Evolutionary conservation across 2,888 invertebrate genomes (phyloP).

Genomic region (Beris chalybata): DNA sequence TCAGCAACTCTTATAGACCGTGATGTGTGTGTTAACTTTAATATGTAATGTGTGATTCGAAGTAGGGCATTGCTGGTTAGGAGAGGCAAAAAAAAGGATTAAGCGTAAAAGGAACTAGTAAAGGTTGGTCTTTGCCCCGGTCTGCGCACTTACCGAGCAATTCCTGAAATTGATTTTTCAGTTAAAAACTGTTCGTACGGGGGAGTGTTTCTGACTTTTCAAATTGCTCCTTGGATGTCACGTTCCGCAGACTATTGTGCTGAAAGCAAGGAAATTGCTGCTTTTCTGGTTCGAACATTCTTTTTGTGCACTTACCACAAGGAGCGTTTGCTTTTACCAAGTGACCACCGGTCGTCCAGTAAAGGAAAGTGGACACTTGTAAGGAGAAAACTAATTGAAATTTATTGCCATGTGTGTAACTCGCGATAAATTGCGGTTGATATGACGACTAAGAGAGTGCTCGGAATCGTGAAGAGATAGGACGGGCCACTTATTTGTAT

Average conservation of each 20-base stretch:
- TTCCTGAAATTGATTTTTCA: slow-evolving; percentile 30
- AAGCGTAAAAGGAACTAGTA: too few species aligned
- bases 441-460: neutral
- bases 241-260: slow-evolving; percentile 23
- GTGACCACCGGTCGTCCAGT: slow-evolving; percentile 1
- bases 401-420: slow-evolving; percentile 29
- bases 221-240: slow-evolving; percentile 30
- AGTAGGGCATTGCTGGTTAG: too few species aligned
- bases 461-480: neutral
- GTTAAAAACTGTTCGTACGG: slow-evolving; percentile 22
- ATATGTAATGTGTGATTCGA: too few species aligned
- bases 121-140: too few species aligned
- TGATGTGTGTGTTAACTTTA: too few species aligned
- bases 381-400: slow-evolving; percentile 24
- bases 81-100: too few species aligned
- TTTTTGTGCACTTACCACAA: neutral
- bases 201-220: slow-evolving; percentile 28
- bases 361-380: neutral
- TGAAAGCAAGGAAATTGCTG: slow-evolving; percentile 20
- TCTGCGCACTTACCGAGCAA: slow-evolving; percentile 11
- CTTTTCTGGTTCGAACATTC: neutral
- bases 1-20: too few species aligned
- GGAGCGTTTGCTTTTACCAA: neutral
- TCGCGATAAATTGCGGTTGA: slow-evolving; percentile 19
- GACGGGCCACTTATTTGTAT: neutral